phyloP scores from a whole-genome alignment of 2,113 vertebrate species.

The Nesogale talazaci region DNA sequence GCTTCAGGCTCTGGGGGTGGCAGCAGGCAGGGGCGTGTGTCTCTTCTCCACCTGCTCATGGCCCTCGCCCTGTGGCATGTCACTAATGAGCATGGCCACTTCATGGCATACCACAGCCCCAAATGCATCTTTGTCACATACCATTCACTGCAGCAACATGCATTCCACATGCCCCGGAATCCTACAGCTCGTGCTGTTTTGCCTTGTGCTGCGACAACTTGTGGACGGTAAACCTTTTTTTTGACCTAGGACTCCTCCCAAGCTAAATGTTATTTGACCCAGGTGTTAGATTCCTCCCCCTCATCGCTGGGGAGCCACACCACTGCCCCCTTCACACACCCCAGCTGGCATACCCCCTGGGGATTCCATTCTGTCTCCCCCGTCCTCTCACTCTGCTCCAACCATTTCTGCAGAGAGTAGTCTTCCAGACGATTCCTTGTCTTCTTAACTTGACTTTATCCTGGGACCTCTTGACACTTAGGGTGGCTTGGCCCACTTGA shows the following conservation, averaged over 20 bases:
- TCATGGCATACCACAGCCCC: conserved; percentile 70
- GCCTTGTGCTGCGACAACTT: conserved; percentile 45
- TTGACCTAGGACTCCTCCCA: conserved; percentile 29
- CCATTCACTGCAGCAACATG: neutral
- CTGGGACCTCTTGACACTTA: conserved; percentile 11
- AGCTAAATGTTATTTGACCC: conserved; percentile 67
- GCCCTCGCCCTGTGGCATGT: neutral
- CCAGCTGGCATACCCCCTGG: conserved; percentile 6
- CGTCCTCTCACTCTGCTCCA: neutral
- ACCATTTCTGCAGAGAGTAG: neutral
- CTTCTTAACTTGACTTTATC: conserved; percentile 47
- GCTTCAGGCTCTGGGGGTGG: accelerated
- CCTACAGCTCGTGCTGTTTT: neutral
- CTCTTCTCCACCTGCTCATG: conserved; percentile 71
- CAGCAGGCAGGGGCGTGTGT: conserved; percentile 9
- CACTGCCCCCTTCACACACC: conserved; percentile 21
- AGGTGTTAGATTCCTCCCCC: conserved; percentile 37
- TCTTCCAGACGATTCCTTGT: conserved; percentile 38
- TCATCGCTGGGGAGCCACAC: neutral
- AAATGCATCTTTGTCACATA: conserved; percentile 47
- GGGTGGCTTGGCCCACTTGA: conserved; percentile 55
- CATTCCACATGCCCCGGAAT: neutral
- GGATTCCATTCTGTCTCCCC: neutral
- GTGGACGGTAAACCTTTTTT: conserved; percentile 36
- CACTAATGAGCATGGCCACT: conserved; percentile 56